Evolutionary conservation across 92 coral and sea anemone genomes (phyloP).

Genomic region (Parazoanthus swiftii): DNA sequence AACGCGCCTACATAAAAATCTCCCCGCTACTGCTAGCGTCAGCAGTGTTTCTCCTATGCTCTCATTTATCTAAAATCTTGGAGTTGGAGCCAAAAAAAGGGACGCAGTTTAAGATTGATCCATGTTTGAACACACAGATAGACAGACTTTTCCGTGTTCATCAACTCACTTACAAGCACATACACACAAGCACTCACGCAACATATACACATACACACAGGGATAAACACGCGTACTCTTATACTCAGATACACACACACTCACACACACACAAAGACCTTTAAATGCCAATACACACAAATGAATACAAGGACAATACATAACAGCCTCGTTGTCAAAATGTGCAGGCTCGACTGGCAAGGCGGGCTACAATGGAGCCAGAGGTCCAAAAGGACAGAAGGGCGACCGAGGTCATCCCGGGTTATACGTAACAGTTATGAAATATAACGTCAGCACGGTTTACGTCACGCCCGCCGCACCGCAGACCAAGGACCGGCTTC

Average conservation of each 20-base stretch:
- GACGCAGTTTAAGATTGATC: too few relatives aligned
- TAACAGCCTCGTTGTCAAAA: background rate
- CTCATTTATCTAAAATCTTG: too few relatives aligned
- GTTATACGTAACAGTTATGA: background rate
- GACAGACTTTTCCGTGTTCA: too few relatives aligned
- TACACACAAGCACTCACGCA: too few relatives aligned
- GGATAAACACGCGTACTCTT: too few relatives aligned
- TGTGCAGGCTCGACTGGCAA: background rate
- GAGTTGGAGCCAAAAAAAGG: too few relatives aligned
- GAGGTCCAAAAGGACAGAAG: background rate
- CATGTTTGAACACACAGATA: too few relatives aligned
- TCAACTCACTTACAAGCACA: background rate
- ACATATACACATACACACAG: too few relatives aligned
- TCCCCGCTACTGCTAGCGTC: too few relatives aligned
- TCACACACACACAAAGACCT: background rate
- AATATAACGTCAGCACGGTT: background rate
- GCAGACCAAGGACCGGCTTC: background rate
- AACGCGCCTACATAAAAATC: too few relatives aligned
- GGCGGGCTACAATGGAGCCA: background rate
- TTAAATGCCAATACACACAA: background rate
- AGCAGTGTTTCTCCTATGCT: too few relatives aligned
- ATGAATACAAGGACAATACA: background rate
- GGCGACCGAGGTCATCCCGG: background rate
- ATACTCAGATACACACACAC: too few relatives aligned
- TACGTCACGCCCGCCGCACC: background rate